Evolutionary conservation across 2,113 vertebrate genomes (phyloP).

Genomic region (Irena cyanogastra): DNA sequence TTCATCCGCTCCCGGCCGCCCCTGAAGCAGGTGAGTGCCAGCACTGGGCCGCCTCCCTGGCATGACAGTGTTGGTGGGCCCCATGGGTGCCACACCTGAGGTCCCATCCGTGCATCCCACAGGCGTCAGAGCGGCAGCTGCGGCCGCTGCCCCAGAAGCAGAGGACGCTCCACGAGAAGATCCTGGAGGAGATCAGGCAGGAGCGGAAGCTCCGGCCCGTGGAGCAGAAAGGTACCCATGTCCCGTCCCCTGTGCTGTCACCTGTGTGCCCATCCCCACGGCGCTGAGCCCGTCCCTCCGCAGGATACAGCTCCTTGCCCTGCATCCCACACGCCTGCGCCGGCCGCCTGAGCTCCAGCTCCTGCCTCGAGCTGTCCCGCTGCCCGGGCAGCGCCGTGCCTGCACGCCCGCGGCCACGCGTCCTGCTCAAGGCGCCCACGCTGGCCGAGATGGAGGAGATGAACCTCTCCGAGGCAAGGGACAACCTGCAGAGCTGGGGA

Average conservation of each 20-base stretch:
- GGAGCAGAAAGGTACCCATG: constrained; percentile 69
- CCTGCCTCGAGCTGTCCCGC: constrained; percentile 86
- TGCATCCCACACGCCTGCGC: constrained; percentile 83
- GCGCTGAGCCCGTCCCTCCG: fast-evolving
- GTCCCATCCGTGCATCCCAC: fast-evolving
- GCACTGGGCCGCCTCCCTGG: fast-evolving
- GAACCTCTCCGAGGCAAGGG: constrained; percentile 84
- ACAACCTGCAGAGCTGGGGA: background rate
- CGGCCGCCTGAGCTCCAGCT: constrained; percentile 78
- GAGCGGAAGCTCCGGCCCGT: constrained; percentile 87
- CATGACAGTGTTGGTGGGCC: background rate
- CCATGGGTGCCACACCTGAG: background rate
- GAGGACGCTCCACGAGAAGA: constrained; percentile 84
- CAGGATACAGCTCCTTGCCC: constrained; percentile 89
- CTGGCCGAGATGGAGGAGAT: constrained; percentile 97
- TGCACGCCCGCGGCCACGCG: constrained; percentile 66
- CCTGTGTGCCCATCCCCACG: fast-evolving
- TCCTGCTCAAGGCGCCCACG: constrained; percentile 92
- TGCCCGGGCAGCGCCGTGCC: constrained; percentile 1
- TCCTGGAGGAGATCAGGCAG: constrained; percentile 90
- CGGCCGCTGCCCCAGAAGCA: constrained; percentile 83
- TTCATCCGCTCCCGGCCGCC: constrained; percentile 94
- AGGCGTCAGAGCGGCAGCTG: constrained; percentile 87
- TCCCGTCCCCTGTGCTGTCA: fast-evolving
- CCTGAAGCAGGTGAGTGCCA: constrained; percentile 81